These are phyloP conservation scores for Chiroxiphia lanceolata DNA, from an alignment of 2,797 vertebrate genomes.

Conservation along the genomic window DNA sequence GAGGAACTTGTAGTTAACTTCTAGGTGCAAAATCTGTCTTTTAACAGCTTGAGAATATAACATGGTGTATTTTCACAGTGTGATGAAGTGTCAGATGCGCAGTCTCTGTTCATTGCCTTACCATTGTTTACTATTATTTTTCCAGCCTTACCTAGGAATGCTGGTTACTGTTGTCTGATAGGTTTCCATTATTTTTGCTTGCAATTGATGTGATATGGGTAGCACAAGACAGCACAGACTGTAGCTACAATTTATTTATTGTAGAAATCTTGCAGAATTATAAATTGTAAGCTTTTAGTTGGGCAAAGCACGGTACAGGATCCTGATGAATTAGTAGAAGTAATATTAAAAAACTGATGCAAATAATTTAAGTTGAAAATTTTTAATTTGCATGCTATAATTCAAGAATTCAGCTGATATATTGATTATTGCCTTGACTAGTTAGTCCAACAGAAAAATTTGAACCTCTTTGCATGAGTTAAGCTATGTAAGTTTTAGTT, in stretches of 20 bases:
- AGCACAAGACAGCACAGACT: background rate
- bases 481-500: background rate
- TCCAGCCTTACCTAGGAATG: background rate
- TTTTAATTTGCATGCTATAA: background rate
- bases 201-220: background rate
- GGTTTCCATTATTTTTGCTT: background rate
- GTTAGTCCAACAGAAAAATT: background rate
- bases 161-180: background rate
- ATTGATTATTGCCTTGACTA: background rate
- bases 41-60: background rate
- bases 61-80: background rate
- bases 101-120: background rate
- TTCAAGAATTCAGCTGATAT: background rate
- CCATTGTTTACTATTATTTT: background rate
- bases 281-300: background rate
- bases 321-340: background rate
- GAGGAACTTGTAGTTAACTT: background rate
- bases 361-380: fast-evolving
- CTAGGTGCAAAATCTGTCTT: background rate
- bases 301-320: background rate
- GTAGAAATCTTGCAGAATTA: background rate
- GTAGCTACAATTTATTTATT: background rate
- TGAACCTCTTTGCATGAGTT: background rate
- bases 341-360: background rate
- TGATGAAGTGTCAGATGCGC: background rate